These are phyloP conservation scores for Eupsittula cactorum DNA, from an alignment of 2,113 vertebrate genomes.

Conservation along the genomic window DNA sequence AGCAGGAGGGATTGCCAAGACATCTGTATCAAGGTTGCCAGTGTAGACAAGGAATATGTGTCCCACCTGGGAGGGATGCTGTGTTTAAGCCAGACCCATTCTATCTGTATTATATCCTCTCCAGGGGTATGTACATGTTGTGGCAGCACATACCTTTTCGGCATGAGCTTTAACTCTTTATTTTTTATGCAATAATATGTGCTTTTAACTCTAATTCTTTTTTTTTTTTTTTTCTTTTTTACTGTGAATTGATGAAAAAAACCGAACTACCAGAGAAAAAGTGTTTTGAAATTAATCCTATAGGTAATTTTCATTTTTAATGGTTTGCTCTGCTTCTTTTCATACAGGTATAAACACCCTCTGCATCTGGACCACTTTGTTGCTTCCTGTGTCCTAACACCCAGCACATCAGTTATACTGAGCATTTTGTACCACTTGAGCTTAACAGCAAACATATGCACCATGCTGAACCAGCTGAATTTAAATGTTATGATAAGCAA, in stretches of 20 bases:
- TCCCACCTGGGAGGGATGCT: neutral
- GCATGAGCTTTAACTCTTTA: neutral
- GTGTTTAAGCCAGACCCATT: neutral
- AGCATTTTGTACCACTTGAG: neutral
- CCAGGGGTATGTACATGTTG: neutral
- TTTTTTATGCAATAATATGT: neutral
- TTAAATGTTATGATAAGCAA: neutral
- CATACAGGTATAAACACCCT: neutral
- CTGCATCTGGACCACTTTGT: neutral
- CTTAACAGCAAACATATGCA: neutral
- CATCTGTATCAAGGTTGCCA: constrained; percentile 25
- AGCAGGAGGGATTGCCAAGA: constrained; percentile 18
- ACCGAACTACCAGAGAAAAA: neutral
- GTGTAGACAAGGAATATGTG: neutral
- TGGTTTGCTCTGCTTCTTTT: neutral
- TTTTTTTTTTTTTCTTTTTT: neutral
- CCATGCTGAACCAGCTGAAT: neutral
- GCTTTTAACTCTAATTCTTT: neutral
- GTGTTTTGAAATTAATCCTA: neutral
- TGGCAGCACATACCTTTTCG: neutral
- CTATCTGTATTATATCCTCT: neutral
- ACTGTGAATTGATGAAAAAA: neutral
- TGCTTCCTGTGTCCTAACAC: neutral
- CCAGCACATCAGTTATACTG: neutral
- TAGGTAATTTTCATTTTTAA: neutral